Evolutionary conservation across 2,113 vertebrate genomes (phyloP), one percentile per base, ranked within the genome.

Genomic region (Lanius collurio): DNA sequence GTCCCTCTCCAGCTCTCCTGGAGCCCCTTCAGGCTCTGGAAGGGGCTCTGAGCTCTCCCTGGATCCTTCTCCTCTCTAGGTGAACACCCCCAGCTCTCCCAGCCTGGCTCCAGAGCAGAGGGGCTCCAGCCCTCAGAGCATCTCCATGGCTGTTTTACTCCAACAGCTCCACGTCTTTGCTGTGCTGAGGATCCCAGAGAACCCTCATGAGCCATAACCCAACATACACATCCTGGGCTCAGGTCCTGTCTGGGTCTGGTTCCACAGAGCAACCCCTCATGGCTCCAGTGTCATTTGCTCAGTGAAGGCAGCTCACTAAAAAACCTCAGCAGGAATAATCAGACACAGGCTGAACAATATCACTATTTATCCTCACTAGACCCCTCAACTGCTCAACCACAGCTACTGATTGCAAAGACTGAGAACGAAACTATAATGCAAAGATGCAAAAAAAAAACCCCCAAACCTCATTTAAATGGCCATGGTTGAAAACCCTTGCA

Each of bases 211-310:
- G 19, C 44, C 1, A 1, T n/a, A 59, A 67, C 8, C 28, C 57
- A 31, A 17, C 0, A 0, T 2, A 9, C 3, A 30, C n/a, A 44
- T 16, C 10, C 0, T 7, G 50, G 17, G 2, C 30, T 39, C 8
- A 15, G 33, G 3, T 3, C 15, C 15, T 6, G 9, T 4, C 17
- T 18, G 23, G 10, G 5, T 49, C 57, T 52, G 59, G n/a, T 39
- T 85, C 37, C 62, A 23, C 27, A 2, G 23, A 41, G 7, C 10
- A 22, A 2, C n/a, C 16, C 24, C 59, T 6, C 20, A 22, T 2
- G 1, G 24, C 9, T 15, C 5, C 1, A 0, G 7, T 10, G 27
- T 0, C 1, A 13, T 26, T 41, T 0, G 0, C 37, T 47, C 37
- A 68, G 37, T 0, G 0, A 90, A 49, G 41, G 52, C 5, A 2